Conservation (phyloP, 2,888 invertebrate genomes). For the Brenthis ino region DNA sequence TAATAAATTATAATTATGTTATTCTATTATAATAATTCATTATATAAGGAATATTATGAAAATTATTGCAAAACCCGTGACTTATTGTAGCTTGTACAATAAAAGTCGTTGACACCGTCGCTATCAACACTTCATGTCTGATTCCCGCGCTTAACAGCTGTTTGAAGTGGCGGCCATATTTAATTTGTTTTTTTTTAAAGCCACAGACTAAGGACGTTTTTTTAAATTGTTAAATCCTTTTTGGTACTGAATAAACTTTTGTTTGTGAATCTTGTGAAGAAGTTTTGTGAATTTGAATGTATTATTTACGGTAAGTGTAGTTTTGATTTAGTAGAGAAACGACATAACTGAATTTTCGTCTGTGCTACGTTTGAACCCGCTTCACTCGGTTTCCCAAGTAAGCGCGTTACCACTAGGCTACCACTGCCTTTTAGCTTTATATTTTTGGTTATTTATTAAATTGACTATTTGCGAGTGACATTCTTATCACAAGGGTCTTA, state of each 20-base stretch:
- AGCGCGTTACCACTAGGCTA: no score
- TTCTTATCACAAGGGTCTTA: no score
- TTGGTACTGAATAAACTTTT: neutral
- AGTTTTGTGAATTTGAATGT: neutral
- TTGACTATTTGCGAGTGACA: no score
- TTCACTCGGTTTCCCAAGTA: no score
- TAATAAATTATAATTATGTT: neutral
- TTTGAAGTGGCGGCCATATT: constrained; percentile 22
- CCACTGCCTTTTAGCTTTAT: no score
- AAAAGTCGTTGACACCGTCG: constrained; percentile 30
- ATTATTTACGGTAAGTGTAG: no score
- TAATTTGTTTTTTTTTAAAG: constrained; percentile 12
- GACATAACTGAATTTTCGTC: no score
- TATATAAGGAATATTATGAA: constrained; percentile 14
- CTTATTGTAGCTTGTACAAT: constrained; percentile 26
- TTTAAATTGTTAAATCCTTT: neutral
- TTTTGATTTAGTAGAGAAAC: no score
- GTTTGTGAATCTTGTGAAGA: neutral
- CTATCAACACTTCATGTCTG: constrained; percentile 27
- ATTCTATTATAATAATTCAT: neutral
- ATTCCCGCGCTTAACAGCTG: constrained; percentile 35
- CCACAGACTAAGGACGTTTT: neutral
- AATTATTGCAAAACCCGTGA: constrained; percentile 21
- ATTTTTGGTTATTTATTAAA: no score
- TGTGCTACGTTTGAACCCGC: no score